Base-by-base conservation (phyloP, 2,888 invertebrate species). In the Drosophila acutilabella region DNA sequence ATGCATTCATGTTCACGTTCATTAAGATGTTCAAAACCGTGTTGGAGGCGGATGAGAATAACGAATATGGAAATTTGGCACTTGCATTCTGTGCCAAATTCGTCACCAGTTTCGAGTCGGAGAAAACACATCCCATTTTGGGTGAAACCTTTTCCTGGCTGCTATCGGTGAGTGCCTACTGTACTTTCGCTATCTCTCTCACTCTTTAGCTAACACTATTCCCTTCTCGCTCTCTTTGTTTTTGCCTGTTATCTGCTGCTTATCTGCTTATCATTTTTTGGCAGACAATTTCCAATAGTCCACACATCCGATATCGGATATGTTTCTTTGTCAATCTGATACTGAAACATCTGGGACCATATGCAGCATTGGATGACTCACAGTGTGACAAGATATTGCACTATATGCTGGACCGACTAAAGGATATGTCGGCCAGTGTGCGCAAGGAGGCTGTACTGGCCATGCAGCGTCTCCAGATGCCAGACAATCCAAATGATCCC, bases 261-360 rank as follows among this genome's bases (percentile, higher is more conserved):
- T 23, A 52, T 18, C 5, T 18, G 61, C 44, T 38, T 1, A 30
- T 8, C 48, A 74, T 45, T 33, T 45, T 4, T 16, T 3, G 4
- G 66, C 61, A 94, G 90, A 92, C 92, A 36, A 93, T 94, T 13
- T 93, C 92, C 20, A 93, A 93, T 41, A 93, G 91, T 75, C 93
- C 92, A 23, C 93, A 91, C 52, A 90, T 97, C 16, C 93, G 97
- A 26, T 96, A 95, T 91, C 94, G 97, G 50, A 94, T 96, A 0
- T 97, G 97, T 89, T 95, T 96, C 90, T 94, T 97, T 85, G 93
- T 97, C 38, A 96, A 96, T 71, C 95, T 95, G 83, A 94, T 97
- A 48, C 93, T 98, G 5, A 94, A 94, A 56, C 95, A 95, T 18
- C 93, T 97, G 69, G 96, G 96, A 1, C 95, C 95, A 20, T 95